Percentiles rank a stretch among this genome's conserved stretches.
Evolutionary conservation across 2,888 invertebrate genomes (phyloP).

Genomic region (Ypsolopha scabrella): DNA sequence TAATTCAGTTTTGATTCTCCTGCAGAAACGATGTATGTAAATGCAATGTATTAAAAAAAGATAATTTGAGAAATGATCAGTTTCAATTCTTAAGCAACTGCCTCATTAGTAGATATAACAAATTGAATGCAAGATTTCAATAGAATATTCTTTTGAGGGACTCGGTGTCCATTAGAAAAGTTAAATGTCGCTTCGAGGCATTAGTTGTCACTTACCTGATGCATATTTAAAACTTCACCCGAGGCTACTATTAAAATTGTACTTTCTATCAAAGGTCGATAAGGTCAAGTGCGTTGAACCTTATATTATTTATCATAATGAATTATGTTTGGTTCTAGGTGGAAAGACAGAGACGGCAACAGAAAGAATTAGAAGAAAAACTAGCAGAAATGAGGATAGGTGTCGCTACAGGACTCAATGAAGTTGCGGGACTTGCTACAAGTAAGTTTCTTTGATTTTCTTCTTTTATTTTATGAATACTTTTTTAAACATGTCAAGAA

Average conservation of each 20-base stretch:
- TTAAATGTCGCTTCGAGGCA: background rate
- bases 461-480: background rate
- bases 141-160: too few relatives aligned
- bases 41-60: too few relatives aligned
- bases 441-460: constrained; percentile 27
- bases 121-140: too few relatives aligned
- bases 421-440: constrained; percentile 61
- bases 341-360: constrained; percentile 72
- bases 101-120: too few relatives aligned
- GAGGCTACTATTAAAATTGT: background rate
- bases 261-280: background rate
- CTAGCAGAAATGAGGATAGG: constrained; percentile 70
- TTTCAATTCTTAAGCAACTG: too few relatives aligned
- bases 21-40: too few relatives aligned
- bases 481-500: background rate
- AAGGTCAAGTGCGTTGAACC: background rate
- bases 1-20: too few relatives aligned
- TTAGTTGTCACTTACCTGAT: background rate
- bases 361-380: constrained; percentile 61
- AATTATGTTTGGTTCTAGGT: constrained; percentile 58
- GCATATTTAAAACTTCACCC: background rate
- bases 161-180: background rate
- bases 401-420: constrained; percentile 51
- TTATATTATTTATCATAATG: too few relatives aligned
- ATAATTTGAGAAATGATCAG: too few relatives aligned